Evolutionary conservation across 2,797 vertebrate genomes (phyloP), one percentile per base, ranked within the genome.

Genomic region (Megaceryle alcyon): DNA sequence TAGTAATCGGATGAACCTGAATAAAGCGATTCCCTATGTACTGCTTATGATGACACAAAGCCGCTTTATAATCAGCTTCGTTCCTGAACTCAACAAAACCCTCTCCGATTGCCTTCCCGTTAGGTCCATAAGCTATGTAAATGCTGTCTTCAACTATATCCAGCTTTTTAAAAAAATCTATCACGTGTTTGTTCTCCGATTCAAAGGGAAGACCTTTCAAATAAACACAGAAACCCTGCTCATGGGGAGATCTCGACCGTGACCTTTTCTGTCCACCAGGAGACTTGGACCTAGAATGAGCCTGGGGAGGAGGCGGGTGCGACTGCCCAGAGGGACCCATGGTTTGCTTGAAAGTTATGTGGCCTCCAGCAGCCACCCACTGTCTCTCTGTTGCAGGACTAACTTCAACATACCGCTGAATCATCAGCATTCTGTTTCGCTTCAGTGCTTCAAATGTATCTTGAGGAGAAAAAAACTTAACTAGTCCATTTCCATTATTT

Each of bases 21-120:
- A 99, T 99, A 94, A 99, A 99, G 48, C 99, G 99, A 95, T 98
- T 99, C 68, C 99, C 99, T 99, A 99, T 99, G 94, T 99, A 99
- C 81, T 99, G 99, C 98, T 99, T 99, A 97, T 99, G 99, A 95
- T 99, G 99, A 89, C 98, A 99, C 13, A 99, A 97, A 83, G 99
- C 99, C 89, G 98, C 98, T 97, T 99, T 99, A 96, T 99, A 98
- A 93, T 99, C 99, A 89, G 98, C 97, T 96, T 99, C 99, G 75
- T 98, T 98, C 97, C 99, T 98, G 88, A 99, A 99, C 94, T 99
- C 99, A 22, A 99, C 98, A 96, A 99, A 99, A 46, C 99, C 99
- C 97, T 99, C 99, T 88, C 99, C 99, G 14, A 99, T 99, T 76
- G 99, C 99, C 96, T 99, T 99, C 31, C 99, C 99, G 80, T 99